Evolutionary conservation across 2,797 vertebrate species (phyloP), one percentile per base, ranked within the genome.

Genomic region (Cryptoprocta ferox): DNA sequence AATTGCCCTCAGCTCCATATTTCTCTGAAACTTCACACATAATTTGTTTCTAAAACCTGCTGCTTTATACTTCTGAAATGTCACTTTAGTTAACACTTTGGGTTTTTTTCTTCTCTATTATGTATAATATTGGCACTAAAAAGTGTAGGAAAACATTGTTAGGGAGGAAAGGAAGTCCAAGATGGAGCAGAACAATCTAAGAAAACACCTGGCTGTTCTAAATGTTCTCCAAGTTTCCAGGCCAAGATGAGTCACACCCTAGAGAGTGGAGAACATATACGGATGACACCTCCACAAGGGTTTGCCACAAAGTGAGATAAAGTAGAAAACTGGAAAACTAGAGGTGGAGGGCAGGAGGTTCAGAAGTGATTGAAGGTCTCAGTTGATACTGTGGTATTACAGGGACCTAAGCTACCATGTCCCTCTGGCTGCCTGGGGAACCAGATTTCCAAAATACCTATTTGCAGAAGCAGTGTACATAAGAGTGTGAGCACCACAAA

Each of bases 161-260:
- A 76, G 92, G 65, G 92, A 78, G 71, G 80, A 90, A 84, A 98
- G 95, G 93, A 98, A 97, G 84, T 97, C 70, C 89, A 97, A 97
- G 95, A 94, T 15, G 73, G 35, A 35, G 18, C 32, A 96, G 80
- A 97, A 97, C 73, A 97, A 97, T 97, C 76, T 95, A 89, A 96
- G 95, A 96, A 97, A 97, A 96, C 84, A 97, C 91, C 97, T 97
- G 95, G 93, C 26, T 16, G 24, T 73, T 95, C 88, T 90, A 82
- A 97, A 94, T 90, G 80, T 95, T 76, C 80, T 92, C 89, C 94
- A 94, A 65, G 53, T 93, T 97, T 98, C 96, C 92, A 89, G 80
- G 93, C 79, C 71, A 95, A 45, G 50, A 87, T 98, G 95, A 98
- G 53, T 98, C 97, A 98, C 15, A 95, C 94, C 96, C 96, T 94